Conservation (phyloP, 2,113 vertebrate species). For the Megaceryle maxima region DNA sequence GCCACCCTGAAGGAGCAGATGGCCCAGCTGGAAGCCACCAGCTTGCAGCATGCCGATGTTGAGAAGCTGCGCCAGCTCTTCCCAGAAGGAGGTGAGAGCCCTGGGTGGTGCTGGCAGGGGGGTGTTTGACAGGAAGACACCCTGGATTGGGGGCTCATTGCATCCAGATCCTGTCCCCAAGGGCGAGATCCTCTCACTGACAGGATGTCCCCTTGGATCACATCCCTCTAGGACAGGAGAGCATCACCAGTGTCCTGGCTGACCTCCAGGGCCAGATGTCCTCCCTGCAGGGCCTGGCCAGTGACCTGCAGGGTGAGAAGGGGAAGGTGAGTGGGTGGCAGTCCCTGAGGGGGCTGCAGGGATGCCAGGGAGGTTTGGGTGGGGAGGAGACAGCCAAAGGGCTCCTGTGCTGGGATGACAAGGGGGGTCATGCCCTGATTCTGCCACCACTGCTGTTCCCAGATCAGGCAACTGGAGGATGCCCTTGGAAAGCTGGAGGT, state of each 20-base stretch:
- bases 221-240: neutral
- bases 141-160: accelerated
- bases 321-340: neutral
- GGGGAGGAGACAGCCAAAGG: neutral
- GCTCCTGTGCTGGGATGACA: no score
- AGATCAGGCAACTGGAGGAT: neutral
- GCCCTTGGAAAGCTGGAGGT: neutral
- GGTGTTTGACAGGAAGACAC: neutral
- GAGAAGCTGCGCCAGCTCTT: constrained; percentile 61
- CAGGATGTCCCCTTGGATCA: neutral
- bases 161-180: neutral
- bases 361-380: neutral
- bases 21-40: constrained; percentile 49
- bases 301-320: neutral
- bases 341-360: neutral
- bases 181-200: neutral
- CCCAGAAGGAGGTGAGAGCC: neutral
- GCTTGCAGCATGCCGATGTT: constrained; percentile 46
- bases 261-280: neutral
- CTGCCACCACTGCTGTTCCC: neutral
- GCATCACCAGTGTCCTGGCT: neutral
- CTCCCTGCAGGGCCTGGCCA: neutral
- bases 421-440: neutral
- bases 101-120: no score
- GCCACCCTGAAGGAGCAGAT: constrained; percentile 64